A percentile compares a stretch with the other conserved stretches of the same genome.
Evolutionary conservation across 2,888 invertebrate species (phyloP).

Genomic region (Frankliniella intonsa): DNA sequence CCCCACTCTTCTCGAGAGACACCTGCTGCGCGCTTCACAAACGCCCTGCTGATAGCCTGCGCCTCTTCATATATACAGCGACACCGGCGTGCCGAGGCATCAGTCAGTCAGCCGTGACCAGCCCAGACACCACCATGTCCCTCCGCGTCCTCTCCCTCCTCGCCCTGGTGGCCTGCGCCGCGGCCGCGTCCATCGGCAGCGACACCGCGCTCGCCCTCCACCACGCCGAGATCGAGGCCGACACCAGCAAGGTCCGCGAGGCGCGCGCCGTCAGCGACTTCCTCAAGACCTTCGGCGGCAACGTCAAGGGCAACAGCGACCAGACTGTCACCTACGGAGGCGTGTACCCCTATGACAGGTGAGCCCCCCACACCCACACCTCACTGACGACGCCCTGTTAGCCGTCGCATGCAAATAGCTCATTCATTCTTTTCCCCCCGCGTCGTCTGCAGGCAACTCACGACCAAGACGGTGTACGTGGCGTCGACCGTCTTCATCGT

Average conservation of each 20-base stretch:
- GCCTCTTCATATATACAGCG: not conserved
- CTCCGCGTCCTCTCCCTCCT: not conserved
- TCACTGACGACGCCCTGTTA: too few species aligned
- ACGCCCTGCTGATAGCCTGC: too few species aligned
- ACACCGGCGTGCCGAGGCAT: not conserved
- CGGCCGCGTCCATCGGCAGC: not conserved
- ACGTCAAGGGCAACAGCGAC: not conserved
- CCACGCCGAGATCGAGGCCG: not conserved
- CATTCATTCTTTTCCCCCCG: too few species aligned
- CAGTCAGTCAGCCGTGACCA: not conserved
- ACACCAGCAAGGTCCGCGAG: not conserved
- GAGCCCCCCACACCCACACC: not conserved
- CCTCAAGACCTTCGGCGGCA: not conserved
- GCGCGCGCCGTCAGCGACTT: slow-evolving; percentile 9
- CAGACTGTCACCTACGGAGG: not conserved
- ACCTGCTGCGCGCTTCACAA: too few species aligned
- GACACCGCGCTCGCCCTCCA: not conserved
- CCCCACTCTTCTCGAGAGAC: too few species aligned
- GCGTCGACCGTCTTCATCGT: not conserved
- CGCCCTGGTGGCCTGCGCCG: slow-evolving; percentile 15
- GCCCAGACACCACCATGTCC: not conserved
- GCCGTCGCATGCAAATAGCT: too few species aligned
- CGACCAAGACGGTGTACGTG: not conserved
- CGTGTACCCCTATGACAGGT: not conserved
- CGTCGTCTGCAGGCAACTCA: not conserved